phyloP scores from a whole-genome alignment of 2,888 invertebrate species.

The Cantharis nigra region DNA sequence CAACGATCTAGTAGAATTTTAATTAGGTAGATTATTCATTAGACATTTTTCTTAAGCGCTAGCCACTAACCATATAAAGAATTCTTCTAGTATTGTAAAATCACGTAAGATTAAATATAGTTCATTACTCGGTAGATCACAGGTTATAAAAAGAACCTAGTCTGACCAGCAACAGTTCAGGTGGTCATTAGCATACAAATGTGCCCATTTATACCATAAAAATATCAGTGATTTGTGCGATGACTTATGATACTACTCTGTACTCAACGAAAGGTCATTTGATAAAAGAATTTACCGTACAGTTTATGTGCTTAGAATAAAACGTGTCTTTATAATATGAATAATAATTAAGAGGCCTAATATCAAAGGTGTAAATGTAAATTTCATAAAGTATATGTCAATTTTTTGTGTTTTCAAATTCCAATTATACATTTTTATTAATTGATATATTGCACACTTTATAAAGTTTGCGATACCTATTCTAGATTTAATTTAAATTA shows the following conservation, averaged over 20 bases:
- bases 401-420: neutral
- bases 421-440: neutral
- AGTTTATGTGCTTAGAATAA: constrained; percentile 31
- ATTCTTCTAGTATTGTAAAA: constrained; percentile 21
- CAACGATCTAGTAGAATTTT: constrained; percentile 25
- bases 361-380: neutral
- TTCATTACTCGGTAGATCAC: constrained; percentile 33
- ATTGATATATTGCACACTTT: neutral
- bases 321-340: constrained; percentile 22
- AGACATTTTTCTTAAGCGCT: constrained; percentile 11
- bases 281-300: constrained; percentile 32
- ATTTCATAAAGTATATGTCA: neutral
- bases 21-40: constrained; percentile 27
- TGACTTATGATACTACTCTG: constrained; percentile 33
- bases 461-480: neutral
- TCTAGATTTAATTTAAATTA: neutral
- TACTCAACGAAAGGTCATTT: constrained; percentile 35
- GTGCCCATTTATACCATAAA: constrained; percentile 38
- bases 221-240: constrained; percentile 35
- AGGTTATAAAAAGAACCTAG: constrained; percentile 33
- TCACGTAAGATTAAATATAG: constrained; percentile 31
- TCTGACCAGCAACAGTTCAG: constrained; percentile 36
- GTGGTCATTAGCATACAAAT: constrained; percentile 40
- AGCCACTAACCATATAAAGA: constrained; percentile 27
- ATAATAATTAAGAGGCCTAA: constrained; percentile 12